These are phyloP conservation scores for Drosophila anomelani DNA, from an alignment of 2,888 invertebrate species.

Conservation along the genomic window DNA sequence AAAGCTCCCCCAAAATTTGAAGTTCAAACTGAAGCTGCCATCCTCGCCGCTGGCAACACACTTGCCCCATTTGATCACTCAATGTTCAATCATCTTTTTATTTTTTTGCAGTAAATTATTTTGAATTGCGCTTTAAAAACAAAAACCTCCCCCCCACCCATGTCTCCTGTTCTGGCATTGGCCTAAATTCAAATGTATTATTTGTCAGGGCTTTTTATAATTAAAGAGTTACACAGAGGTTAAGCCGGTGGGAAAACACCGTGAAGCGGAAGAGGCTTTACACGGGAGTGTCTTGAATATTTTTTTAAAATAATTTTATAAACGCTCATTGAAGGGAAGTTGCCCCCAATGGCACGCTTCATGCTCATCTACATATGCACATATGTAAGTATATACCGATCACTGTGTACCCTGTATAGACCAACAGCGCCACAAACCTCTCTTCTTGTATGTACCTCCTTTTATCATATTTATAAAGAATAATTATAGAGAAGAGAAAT, in stretches of 20 bases:
- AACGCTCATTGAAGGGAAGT: conserved; percentile 25
- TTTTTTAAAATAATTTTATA: conserved; percentile 5
- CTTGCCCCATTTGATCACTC: conserved; percentile 39
- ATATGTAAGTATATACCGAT: conserved; percentile 2
- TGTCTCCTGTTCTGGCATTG: conserved; percentile 31
- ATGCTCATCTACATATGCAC: neutral
- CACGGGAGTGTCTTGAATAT: conserved; percentile 15
- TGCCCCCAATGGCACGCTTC: conserved; percentile 36
- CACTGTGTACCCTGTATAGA: neutral
- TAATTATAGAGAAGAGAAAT: too few relatives aligned
- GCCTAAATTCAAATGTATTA: conserved; percentile 23
- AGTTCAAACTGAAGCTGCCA: conserved; percentile 26
- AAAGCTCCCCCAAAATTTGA: conserved; percentile 8
- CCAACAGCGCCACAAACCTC: neutral
- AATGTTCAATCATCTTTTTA: conserved; percentile 26
- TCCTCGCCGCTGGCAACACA: conserved; percentile 41
- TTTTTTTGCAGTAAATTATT: neutral
- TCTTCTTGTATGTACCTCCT: neutral
- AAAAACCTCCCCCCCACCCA: neutral
- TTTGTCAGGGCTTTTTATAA: conserved; percentile 11
- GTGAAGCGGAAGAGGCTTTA: neutral
- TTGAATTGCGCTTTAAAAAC: neutral
- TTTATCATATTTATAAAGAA: neutral
- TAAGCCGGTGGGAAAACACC: neutral
- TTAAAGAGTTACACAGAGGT: neutral